phyloP scores from a whole-genome alignment of 2,888 invertebrate genomes.

The Nipponacmea schrenckii region DNA sequence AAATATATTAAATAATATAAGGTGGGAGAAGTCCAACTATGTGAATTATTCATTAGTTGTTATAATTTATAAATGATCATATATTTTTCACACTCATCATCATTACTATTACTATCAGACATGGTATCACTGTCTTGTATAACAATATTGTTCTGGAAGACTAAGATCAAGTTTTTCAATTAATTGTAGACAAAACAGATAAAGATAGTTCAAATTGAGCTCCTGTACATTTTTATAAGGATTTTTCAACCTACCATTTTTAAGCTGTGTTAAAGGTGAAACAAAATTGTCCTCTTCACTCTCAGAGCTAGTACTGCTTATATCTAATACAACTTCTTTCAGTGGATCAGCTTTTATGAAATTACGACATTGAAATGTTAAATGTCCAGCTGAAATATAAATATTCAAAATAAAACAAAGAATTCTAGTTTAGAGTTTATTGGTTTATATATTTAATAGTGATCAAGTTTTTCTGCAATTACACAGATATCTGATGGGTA shows the following conservation, averaged over 20 bases:
- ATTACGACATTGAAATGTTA: slow-evolving; percentile 95
- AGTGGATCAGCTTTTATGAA: slow-evolving; percentile 93
- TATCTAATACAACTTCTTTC: slow-evolving; percentile 87
- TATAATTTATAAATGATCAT: too few species aligned
- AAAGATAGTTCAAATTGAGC: not conserved
- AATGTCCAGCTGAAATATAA: slow-evolving; percentile 80
- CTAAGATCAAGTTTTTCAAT: too few species aligned
- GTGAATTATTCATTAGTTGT: too few species aligned
- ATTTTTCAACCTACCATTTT: slow-evolving; percentile 34
- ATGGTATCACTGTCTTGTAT: too few species aligned
- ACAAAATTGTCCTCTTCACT: slow-evolving; percentile 74
- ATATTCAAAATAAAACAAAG: slow-evolving; percentile 3
- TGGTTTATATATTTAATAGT: not conserved
- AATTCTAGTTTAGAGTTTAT: not conserved
- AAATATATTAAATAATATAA: not conserved
- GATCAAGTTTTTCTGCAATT: not conserved
- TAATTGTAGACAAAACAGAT: not conserved
- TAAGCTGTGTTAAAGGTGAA: slow-evolving; percentile 57
- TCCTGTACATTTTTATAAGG: not conserved
- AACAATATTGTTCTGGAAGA: too few species aligned
- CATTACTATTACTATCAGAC: too few species aligned
- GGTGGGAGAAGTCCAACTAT: too few species aligned
- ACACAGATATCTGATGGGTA: not conserved
- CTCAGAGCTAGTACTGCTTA: slow-evolving; percentile 93
- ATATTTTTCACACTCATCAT: too few species aligned